Evolutionary conservation across 2,888 invertebrate genomes (phyloP), one percentile per base, ranked within the genome.

Genomic region (Eristalinus sepulchralis): DNA sequence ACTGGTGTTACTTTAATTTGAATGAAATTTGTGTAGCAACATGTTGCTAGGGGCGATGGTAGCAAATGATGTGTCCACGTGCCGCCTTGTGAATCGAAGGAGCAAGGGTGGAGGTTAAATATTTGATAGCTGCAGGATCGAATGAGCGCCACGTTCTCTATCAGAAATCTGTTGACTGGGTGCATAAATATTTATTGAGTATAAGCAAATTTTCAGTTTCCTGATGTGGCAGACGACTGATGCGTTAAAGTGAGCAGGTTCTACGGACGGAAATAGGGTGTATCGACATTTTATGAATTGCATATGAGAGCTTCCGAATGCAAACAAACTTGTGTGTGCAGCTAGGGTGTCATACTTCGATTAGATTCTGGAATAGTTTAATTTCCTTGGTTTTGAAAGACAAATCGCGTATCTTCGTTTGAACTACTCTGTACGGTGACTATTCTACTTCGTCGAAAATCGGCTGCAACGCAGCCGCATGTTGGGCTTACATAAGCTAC

Each of bases 31-130:
- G 20, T 36, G 31, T 33, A 68, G 33, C 63, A 34, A 76, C 66
- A 76, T 77, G 76, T 67, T 60, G 76, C 67, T 47, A 68, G 34
- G 47, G 67, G 76, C 53, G 33, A 31, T 67, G 47, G 17, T 47
- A 47, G 17, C 17, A 17, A 47, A 47, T 36, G 17, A 17, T 17
- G 6, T 47, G 47, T 47, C 47, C 5, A 17, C 31, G 11, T 22
- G 31, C n/a, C 20, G 1, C 4, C 24, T 57, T 20, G 33, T 72
- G n/a, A n/a, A 3, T n/a, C 39, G 47, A 17, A 8, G 17, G 17
- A 2, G 17, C 4, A 17, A 5, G 17, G 47, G 47, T n/a, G 6
- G n/a, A n/a, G 47, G 47, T n/a, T 47, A 17, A 47, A 47, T 47
- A 47, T 47, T 47, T 47, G 8, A 47, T n/a, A 13, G 39, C 39